Evolutionary conservation across 2,113 vertebrate species (phyloP).

Genomic region (Vulpes lagopus): DNA sequence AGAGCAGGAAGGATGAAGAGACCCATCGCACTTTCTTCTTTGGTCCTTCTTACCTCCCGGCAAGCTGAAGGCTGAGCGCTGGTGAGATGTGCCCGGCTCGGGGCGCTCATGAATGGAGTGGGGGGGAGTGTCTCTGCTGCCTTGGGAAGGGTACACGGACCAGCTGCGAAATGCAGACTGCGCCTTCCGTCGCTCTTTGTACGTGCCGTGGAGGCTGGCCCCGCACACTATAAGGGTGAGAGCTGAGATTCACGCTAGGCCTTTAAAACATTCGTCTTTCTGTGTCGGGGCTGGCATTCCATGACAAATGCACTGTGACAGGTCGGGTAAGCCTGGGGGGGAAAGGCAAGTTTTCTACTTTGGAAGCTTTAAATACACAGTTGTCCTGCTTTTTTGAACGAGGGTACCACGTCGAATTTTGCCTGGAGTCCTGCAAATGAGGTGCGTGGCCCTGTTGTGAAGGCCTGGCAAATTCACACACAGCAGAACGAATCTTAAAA

Average conservation of each 20-base stretch:
- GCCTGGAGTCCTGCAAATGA: accelerated
- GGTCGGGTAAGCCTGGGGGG: not conserved
- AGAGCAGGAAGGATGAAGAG: not conserved
- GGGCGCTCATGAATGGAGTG: not conserved
- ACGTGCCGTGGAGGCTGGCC: not conserved
- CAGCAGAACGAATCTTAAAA: not conserved
- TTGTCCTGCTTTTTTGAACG: not conserved
- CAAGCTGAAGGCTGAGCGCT: accelerated
- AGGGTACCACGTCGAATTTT: accelerated
- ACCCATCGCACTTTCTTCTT: accelerated
- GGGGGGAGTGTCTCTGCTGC: not conserved
- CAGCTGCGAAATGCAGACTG: not conserved
- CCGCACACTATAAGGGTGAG: not conserved
- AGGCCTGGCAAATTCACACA: not conserved
- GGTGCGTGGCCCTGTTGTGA: not conserved
- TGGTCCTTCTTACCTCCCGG: not conserved
- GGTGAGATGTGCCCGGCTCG: not conserved
- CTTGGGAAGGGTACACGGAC: not conserved
- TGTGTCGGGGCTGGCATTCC: not conserved
- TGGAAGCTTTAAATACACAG: accelerated
- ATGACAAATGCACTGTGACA: not conserved
- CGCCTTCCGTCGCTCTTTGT: not conserved
- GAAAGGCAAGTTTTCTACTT: not conserved
- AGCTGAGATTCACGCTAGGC: not conserved
- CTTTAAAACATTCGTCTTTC: not conserved